Conservation (phyloP, 2,797 vertebrate species). For the Vireo griseus region DNA sequence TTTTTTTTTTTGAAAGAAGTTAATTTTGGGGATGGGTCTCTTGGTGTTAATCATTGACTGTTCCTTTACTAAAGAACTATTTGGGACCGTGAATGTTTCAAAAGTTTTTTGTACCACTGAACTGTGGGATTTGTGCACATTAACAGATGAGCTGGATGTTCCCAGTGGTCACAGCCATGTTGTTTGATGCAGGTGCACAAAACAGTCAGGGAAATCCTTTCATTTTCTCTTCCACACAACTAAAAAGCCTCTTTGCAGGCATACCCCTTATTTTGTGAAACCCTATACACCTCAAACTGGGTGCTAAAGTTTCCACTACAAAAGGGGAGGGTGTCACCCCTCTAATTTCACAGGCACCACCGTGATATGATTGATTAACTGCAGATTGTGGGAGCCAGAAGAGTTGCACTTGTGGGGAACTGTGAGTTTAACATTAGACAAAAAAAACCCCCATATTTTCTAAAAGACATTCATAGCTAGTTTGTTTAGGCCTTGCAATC, state of each 20-base stretch:
- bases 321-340: background rate
- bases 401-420: background rate
- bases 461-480: background rate
- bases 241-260: background rate
- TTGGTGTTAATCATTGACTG: background rate
- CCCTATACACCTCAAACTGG: background rate
- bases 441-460: background rate
- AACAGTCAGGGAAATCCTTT: background rate
- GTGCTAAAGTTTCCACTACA: background rate
- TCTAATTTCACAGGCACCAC: background rate
- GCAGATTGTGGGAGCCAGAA: background rate
- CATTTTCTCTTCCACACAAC: background rate
- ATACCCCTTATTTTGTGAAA: background rate
- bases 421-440: background rate
- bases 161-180: rapidly evolving
- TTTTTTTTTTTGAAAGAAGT: background rate
- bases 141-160: background rate
- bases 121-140: background rate
- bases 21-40: background rate
- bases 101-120: background rate
- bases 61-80: background rate
- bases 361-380: rapidly evolving
- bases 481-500: background rate
- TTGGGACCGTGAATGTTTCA: background rate
- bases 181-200: background rate